A percentile compares a stretch with the other conserved stretches of the same genome.
phyloP scores from a whole-genome alignment of 2,797 vertebrate species.

The Leontopithecus rosalia region DNA sequence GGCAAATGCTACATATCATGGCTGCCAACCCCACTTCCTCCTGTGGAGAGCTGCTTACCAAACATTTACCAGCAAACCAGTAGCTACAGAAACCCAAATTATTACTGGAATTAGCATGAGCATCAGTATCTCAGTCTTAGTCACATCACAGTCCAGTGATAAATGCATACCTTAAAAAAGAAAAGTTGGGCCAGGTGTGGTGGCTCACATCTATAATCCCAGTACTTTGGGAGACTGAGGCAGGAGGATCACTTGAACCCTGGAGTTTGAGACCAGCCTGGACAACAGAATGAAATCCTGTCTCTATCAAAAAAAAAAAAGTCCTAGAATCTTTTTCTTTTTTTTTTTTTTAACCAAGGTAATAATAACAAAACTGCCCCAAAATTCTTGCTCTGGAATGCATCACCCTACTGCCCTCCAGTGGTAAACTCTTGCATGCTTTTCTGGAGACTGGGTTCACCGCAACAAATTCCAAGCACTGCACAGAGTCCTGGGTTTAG shows the following conservation, averaged over 20 bases:
- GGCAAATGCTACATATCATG: background rate
- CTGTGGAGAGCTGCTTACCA: background rate
- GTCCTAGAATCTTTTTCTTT: background rate
- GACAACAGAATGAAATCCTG: background rate
- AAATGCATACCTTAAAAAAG: background rate
- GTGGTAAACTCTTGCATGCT: background rate
- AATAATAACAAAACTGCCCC: background rate
- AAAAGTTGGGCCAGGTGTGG: background rate
- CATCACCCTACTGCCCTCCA: slow-evolving; percentile 50
- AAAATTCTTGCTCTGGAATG: background rate
- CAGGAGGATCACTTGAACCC: background rate
- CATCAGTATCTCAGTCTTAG: background rate
- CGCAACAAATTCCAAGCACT: background rate
- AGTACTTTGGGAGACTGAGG: background rate
- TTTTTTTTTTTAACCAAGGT: background rate
- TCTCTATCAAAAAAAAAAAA: background rate
- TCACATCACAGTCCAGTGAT: background rate
- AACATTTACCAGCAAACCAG: background rate
- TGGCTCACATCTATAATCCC: background rate
- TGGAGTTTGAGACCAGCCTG: background rate
- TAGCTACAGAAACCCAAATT: background rate
- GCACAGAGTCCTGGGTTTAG: background rate
- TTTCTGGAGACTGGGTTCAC: background rate
- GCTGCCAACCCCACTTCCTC: background rate
- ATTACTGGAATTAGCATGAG: background rate